phyloP scores from a whole-genome alignment of 2,888 invertebrate species.

The Gari tellinella region DNA sequence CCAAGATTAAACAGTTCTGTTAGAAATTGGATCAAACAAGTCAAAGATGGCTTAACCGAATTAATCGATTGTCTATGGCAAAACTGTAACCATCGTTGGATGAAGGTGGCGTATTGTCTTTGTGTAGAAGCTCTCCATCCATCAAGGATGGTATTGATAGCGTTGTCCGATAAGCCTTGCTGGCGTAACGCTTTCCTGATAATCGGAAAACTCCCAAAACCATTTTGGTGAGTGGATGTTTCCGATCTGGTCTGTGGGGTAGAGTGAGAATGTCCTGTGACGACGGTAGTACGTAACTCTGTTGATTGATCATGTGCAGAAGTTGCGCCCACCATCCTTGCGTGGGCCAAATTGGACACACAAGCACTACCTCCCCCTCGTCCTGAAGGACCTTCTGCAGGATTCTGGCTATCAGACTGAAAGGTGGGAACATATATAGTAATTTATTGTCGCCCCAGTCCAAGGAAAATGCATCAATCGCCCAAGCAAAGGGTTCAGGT shows the following conservation, averaged over 20 bases:
- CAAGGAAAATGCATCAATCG: no score
- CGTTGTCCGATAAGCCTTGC: neutral
- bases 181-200: slow-evolving; percentile 15
- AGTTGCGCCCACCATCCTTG: slow-evolving; percentile 28
- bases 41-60: slow-evolving; percentile 8
- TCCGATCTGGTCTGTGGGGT: no score
- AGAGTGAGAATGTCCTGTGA: slow-evolving; percentile 12
- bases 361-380: slow-evolving; percentile 13
- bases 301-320: neutral
- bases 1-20: slow-evolving; percentile 9
- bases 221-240: no score
- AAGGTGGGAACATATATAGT: slow-evolving; percentile 28
- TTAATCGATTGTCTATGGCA: neutral
- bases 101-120: slow-evolving; percentile 6
- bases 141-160: slow-evolving; percentile 14
- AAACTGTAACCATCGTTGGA: slow-evolving; percentile 24
- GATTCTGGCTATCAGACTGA: no score
- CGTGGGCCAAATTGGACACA: slow-evolving; percentile 30
- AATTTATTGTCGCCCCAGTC: slow-evolving; percentile 11
- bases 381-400: slow-evolving; percentile 18
- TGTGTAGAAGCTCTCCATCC: slow-evolving; percentile 23
- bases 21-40: slow-evolving; percentile 15
- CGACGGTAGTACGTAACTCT: neutral
- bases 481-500: no score
- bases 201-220: slow-evolving; percentile 26